A percentile compares a stretch with the other conserved stretches of the same genome.
Evolutionary conservation across 1,140 invertebrate genomes (phyloP).

Genomic region (Plutomurus gul): DNA sequence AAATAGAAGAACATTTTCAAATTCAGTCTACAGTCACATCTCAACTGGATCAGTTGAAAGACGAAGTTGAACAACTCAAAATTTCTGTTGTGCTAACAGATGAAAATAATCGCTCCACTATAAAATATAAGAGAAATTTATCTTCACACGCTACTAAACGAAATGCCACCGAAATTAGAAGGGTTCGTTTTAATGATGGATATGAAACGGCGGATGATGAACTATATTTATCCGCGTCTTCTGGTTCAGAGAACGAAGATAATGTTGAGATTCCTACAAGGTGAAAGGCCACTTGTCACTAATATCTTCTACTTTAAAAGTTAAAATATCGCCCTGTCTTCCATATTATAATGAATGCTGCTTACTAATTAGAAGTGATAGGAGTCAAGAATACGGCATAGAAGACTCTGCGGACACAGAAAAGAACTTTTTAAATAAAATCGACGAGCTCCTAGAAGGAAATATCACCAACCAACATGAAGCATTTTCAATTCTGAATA

Average conservation of each 20-base stretch:
- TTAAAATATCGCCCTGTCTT: not conserved
- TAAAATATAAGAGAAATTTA: not conserved
- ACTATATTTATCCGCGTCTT: conserved; percentile 33
- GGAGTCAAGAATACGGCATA: not conserved
- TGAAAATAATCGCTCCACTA: not conserved
- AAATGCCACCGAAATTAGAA: not conserved
- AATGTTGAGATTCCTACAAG: not conserved
- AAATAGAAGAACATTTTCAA: conserved; percentile 37
- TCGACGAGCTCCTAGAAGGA: conserved; percentile 54
- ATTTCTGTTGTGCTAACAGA: not conserved
- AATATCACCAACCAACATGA: conserved; percentile 48
- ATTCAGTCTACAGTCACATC: conserved; percentile 31
- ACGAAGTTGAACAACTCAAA: conserved; percentile 38
- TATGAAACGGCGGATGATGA: conserved; percentile 39
- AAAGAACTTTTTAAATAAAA: conserved; percentile 46
- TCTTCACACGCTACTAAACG: not conserved
- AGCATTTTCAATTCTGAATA: conserved; percentile 51
- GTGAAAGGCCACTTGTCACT: not conserved
- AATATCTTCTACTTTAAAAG: not conserved
- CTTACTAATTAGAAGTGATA: not conserved
- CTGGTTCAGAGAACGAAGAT: conserved; percentile 8
- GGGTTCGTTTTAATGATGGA: conserved; percentile 3
- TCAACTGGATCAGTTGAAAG: conserved; percentile 34
- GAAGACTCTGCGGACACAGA: not conserved
- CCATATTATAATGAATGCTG: not conserved